phyloP scores from a whole-genome alignment of 1,140 invertebrate species.

The Lamellibrachia luymesi region DNA sequence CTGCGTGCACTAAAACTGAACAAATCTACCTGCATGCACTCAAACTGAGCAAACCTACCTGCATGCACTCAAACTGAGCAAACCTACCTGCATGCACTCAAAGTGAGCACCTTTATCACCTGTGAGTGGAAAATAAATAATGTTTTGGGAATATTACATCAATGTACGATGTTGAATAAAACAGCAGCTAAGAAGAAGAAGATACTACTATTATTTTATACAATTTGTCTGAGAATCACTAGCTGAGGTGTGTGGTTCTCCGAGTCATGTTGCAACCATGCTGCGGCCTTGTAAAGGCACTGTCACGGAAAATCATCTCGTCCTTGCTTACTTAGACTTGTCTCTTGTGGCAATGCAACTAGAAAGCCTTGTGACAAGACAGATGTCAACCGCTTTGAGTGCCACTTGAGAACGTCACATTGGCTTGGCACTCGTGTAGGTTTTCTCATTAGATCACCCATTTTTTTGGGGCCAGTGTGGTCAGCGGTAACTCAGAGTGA shows the following conservation, averaged over 20 bases:
- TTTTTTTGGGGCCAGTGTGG: neutral
- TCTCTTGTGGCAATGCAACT: neutral
- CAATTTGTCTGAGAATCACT: neutral
- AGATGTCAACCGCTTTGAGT: neutral
- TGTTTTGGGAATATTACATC: no score
- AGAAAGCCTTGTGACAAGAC: neutral
- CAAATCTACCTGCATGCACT: no score
- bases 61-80: no score
- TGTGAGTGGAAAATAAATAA: no score
- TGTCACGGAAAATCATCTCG: neutral
- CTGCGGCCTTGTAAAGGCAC: neutral
- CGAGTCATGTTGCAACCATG: neutral
- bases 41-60: no score
- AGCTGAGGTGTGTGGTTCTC: neutral
- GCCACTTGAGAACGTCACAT: neutral
- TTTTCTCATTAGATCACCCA: neutral
- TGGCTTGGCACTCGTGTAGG: neutral
- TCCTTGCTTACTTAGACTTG: neutral
- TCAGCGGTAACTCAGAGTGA: neutral
- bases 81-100: no score
- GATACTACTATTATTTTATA: neutral
- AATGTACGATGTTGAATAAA: no score
- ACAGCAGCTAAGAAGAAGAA: neutral
- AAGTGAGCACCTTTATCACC: no score
- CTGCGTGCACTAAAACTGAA: no score